phyloP scores from a whole-genome alignment of 2,797 vertebrate genomes.

The Leptoclinus maculatus region DNA sequence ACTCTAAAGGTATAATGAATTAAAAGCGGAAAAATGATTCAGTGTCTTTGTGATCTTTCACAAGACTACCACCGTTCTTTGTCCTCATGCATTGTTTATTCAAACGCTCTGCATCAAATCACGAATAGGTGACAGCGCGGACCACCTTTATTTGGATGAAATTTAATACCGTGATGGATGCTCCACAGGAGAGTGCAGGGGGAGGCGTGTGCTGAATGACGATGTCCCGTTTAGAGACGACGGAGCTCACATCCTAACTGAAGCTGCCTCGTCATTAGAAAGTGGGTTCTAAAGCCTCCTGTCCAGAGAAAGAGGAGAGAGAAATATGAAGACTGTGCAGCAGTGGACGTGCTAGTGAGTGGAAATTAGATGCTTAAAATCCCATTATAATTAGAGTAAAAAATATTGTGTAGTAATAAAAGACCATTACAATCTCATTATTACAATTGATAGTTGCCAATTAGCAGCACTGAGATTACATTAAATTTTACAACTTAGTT shows the following conservation, averaged over 20 bases:
- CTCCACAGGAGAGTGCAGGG: slow-evolving; percentile 28
- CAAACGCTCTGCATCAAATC: slow-evolving; percentile 45
- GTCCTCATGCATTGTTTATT: slow-evolving; percentile 38
- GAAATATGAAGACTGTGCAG: slow-evolving; percentile 14
- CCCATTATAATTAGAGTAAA: background rate
- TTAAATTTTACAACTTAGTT: too few relatives aligned
- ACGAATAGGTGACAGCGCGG: slow-evolving; percentile 44
- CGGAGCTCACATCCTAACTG: slow-evolving; percentile 41
- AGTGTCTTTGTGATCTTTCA: background rate
- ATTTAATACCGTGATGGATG: slow-evolving; percentile 68
- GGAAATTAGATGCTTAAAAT: background rate
- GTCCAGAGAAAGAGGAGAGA: slow-evolving; percentile 11
- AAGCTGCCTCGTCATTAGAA: slow-evolving; percentile 61
- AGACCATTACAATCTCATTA: background rate
- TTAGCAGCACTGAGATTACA: background rate
- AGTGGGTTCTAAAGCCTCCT: slow-evolving; percentile 24
- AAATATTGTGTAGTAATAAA: background rate
- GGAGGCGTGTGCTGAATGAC: slow-evolving; percentile 66
- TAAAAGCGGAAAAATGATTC: background rate
- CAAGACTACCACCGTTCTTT: background rate
- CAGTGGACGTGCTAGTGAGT: background rate
- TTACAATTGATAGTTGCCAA: background rate
- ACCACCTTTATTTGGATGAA: slow-evolving; percentile 60
- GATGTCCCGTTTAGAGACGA: slow-evolving; percentile 70
- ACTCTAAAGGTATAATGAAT: background rate